phyloP scores from a whole-genome alignment of 2,797 vertebrate genomes.

The Myiothlypis chrysogaster region DNA sequence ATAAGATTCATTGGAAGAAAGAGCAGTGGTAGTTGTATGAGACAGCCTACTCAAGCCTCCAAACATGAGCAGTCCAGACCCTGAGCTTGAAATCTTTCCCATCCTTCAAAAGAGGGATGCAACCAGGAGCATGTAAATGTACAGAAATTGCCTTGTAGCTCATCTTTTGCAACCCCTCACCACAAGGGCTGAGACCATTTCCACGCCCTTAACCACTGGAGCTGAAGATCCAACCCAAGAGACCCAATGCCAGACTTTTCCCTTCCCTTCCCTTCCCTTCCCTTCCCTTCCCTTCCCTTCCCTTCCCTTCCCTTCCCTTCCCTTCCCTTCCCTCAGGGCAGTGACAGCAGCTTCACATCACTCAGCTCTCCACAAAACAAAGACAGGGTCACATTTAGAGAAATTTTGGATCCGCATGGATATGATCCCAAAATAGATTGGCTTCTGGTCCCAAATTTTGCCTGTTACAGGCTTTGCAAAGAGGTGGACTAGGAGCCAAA shows the following conservation, averaged over 20 bases:
- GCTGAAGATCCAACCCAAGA: neutral
- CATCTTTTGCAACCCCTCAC: neutral
- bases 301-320: too few relatives aligned
- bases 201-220: fast-evolving
- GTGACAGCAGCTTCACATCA: neutral
- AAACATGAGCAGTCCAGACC: neutral
- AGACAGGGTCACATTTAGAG: neutral
- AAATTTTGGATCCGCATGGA: neutral
- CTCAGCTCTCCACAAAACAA: neutral
- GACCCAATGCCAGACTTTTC: too few relatives aligned
- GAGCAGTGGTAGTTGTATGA: neutral
- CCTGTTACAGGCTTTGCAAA: neutral
- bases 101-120: neutral
- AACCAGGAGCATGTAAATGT: neutral
- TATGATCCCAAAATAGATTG: neutral
- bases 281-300: too few relatives aligned
- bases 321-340: too few relatives aligned
- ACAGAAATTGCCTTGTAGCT: neutral
- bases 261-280: too few relatives aligned
- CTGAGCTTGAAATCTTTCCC: neutral
- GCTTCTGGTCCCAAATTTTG: neutral
- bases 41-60: neutral
- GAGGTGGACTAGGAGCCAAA: neutral
- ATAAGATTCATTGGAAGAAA: neutral
- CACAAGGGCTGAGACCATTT: neutral